These are phyloP conservation scores for Monomorium pharaonis DNA, from an alignment of 1,140 invertebrate species.

Conservation along the genomic window DNA sequence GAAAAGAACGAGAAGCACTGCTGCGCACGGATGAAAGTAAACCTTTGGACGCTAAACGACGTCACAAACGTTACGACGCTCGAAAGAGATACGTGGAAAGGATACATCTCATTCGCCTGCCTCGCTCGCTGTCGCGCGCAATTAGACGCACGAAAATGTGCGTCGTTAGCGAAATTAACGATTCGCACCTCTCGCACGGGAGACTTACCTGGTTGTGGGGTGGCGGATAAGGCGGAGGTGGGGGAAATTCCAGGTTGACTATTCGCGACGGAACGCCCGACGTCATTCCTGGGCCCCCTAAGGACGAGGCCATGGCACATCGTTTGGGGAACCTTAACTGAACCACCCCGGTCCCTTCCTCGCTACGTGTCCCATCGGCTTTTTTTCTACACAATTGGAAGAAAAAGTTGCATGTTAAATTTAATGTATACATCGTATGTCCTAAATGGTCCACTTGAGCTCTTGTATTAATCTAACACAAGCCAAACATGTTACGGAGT, in stretches of 20 bases:
- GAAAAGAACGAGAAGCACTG: background rate
- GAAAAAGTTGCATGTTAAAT: no score
- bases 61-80: background rate
- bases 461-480: no score
- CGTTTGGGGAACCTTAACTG: slow-evolving; percentile 61
- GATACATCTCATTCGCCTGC: background rate
- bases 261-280: slow-evolving; percentile 76
- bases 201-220: slow-evolving; percentile 77
- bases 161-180: slow-evolving; percentile 10
- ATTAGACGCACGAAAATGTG: background rate
- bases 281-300: slow-evolving; percentile 76
- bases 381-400: slow-evolving; percentile 14
- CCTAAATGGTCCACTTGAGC: no score
- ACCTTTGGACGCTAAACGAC: background rate
- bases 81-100: background rate
- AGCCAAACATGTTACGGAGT: no score
- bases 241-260: slow-evolving; percentile 85
- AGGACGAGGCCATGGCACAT: slow-evolving; percentile 79
- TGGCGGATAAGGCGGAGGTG: slow-evolving; percentile 85
- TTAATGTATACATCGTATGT: no score
- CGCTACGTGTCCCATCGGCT: slow-evolving; percentile 6
- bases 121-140: background rate
- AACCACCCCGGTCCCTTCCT: slow-evolving; percentile 29
- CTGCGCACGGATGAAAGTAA: background rate
- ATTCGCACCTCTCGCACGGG: background rate